Base-by-base conservation (phyloP, 2,797 vertebrate species). In the Pseudomugil gertrudae region DNA sequence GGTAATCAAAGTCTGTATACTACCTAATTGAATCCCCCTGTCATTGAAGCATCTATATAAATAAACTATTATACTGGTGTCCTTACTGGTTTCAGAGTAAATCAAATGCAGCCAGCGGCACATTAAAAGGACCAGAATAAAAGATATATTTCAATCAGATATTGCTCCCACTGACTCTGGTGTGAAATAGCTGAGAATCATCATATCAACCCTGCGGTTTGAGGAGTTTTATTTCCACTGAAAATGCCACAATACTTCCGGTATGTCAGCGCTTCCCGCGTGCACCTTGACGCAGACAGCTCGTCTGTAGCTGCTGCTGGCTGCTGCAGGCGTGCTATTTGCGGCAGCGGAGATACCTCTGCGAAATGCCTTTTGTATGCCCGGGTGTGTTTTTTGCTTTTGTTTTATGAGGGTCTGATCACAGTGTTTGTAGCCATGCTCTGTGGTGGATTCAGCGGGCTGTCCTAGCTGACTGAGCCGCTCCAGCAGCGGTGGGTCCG, bases 261-360 rank as follows among this genome's bases (percentile, higher is more conserved):
- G 72, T 7, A 2, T 17, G 0, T 0, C 27, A 1, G 8, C 2
- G 74, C 66, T 35, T 1, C 30, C 23, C 47, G 32, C 15, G 48
- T 9, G 66, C 17, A 23, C 0, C 80, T 84, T 87, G 83, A 89
- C 85, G 78, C 79, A 73, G 57, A 33, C 77, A 63, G 79, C 85
- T 80, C 72, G 86, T 89, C 88, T 79, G 90, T 87, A 75, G 93
- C 88, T 90, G 84, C 87, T 89, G 87, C 87, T 90, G 91, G 90
- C 93, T 87, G 92, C 92, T 90, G 93, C 92, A 90, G 91, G 93
- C 92, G 93, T 94, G 93, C 93, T 92, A 91, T 93, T 91, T 92
- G 93, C 92, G 90, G 94, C 91, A 90, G 92, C 87, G 87, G 84
- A 88, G 89, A 87, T 86, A 80, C 67, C 84, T 74, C 76, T 84